These are phyloP conservation scores for Tetraneura akinire DNA, from an alignment of 1,140 invertebrate species.

Conservation along the genomic window DNA sequence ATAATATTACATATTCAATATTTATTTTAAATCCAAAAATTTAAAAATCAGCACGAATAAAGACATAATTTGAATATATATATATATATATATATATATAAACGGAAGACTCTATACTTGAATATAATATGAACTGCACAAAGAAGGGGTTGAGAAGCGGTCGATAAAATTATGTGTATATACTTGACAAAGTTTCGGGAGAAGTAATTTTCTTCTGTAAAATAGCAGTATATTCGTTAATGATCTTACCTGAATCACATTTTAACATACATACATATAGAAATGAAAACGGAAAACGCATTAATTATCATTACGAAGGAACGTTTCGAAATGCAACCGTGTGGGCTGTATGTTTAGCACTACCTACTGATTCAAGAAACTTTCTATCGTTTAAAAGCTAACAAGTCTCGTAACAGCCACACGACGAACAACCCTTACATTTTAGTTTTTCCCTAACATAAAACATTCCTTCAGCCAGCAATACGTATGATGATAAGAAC, in stretches of 20 bases:
- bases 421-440: background rate
- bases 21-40: background rate
- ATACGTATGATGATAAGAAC: background rate
- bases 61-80: background rate
- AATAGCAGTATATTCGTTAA: slow-evolving; percentile 24
- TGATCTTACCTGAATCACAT: slow-evolving; percentile 4
- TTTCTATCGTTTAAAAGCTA: slow-evolving; percentile 34
- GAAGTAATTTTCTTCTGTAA: background rate
- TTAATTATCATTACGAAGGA: slow-evolving; percentile 35
- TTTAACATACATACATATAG: background rate
- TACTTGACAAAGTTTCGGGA: slow-evolving; percentile 19
- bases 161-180: slow-evolving; percentile 2
- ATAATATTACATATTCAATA: background rate
- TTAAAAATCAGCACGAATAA: background rate
- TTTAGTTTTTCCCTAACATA: slow-evolving; percentile 30
- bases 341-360: background rate
- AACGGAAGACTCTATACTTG: background rate
- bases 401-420: slow-evolving; percentile 3
- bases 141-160: background rate
- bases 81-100: too few species aligned
- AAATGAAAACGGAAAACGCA: background rate
- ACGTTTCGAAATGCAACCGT: background rate
- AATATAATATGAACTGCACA: background rate
- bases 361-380: background rate
- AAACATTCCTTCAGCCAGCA: background rate